Base-by-base conservation (phyloP, 2,113 vertebrate genomes). In the Dipodomys ordii region DNA sequence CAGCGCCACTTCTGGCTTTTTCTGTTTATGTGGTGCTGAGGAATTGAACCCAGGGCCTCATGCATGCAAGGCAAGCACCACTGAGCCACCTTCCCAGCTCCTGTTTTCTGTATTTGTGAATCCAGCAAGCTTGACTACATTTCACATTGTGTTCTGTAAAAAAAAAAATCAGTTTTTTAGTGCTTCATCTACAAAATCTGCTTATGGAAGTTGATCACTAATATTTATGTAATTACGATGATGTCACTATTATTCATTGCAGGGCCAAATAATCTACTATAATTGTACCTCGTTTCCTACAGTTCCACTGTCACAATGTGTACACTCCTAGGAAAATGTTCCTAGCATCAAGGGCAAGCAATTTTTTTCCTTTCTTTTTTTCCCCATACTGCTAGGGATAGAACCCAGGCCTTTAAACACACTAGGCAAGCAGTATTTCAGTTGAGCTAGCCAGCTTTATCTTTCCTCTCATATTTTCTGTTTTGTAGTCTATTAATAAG, bases 401-500 rank as follows among this genome's bases (percentile, higher is more conserved):
- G 5, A 62, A 62, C 60, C 60, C 60, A 62, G 60, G 19, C 16
- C 20, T 15, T 62, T 62, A 22, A 10, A 62, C 60, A 62, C 16
- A 15, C 60, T 62, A 62, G 12, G 60, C 60, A 62, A 62, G 60
- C 16, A 15, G 4, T 62, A 16, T 19, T 19, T 22, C 60, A 62
- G 4, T 19, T 62, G 60, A 62, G 20, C 60, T 62, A 62, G 49
- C 49, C 49, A 49, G 49, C 49, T 49, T 85, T 53, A 53, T 44
- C 57, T 95, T 95, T 93, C 72, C 62, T 71, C 20, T 91, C 77
- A 30, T 87, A 46, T 76, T 91, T 94, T 90, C 68, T 89, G 49
- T 89, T 85, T 94, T 83, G 30, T 65, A 90, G 73, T 44, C 28
- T 92, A 46, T 49, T 12, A 57, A 83, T 62, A 23, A 93, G 74